A percentile compares a stretch with the other conserved stretches of the same genome.
These are phyloP conservation scores for Danaus plexippus DNA, from an alignment of 1,140 invertebrate genomes.

Conservation along the genomic window DNA sequence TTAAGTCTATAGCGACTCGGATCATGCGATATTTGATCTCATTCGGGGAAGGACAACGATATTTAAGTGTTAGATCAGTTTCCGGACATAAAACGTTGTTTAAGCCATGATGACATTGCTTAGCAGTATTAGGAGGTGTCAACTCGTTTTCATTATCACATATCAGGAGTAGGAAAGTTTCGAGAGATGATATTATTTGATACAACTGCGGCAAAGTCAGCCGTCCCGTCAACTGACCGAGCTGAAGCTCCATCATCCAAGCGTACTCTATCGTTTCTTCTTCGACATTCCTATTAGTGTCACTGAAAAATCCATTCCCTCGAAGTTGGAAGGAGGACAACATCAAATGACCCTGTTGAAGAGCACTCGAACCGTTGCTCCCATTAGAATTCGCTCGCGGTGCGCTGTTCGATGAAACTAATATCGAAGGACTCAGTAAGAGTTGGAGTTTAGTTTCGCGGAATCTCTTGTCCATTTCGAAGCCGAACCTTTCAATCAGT, in stretches of 20 bases:
- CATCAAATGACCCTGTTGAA: slow-evolving; percentile 91
- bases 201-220: slow-evolving; percentile 87
- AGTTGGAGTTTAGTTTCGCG: slow-evolving; percentile 93
- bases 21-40: slow-evolving; percentile 97
- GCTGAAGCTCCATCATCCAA: slow-evolving; percentile 90
- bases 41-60: slow-evolving; percentile 87
- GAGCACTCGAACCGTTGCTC: slow-evolving; percentile 69
- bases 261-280: slow-evolving; percentile 97
- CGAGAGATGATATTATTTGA: slow-evolving; percentile 87
- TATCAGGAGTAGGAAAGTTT: slow-evolving; percentile 90
- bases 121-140: slow-evolving; percentile 81
- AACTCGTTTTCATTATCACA: slow-evolving; percentile 92
- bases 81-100: slow-evolving; percentile 83
- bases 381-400: slow-evolving; percentile 71
- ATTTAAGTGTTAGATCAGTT: slow-evolving; percentile 79
- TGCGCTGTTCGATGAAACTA: slow-evolving; percentile 83
- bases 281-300: slow-evolving; percentile 88
- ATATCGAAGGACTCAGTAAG: slow-evolving; percentile 89
- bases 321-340: slow-evolving; percentile 90
- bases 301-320: slow-evolving; percentile 98
- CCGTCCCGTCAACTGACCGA: slow-evolving; percentile 86
- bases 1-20: slow-evolving; percentile 89
- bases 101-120: slow-evolving; percentile 89
- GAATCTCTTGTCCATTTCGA: slow-evolving; percentile 97
- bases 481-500: slow-evolving; percentile 91